A percentile compares a stretch with the other conserved stretches of the same genome.
phyloP scores from a whole-genome alignment of 1,140 invertebrate genomes.

The Anthonomus grandis region DNA sequence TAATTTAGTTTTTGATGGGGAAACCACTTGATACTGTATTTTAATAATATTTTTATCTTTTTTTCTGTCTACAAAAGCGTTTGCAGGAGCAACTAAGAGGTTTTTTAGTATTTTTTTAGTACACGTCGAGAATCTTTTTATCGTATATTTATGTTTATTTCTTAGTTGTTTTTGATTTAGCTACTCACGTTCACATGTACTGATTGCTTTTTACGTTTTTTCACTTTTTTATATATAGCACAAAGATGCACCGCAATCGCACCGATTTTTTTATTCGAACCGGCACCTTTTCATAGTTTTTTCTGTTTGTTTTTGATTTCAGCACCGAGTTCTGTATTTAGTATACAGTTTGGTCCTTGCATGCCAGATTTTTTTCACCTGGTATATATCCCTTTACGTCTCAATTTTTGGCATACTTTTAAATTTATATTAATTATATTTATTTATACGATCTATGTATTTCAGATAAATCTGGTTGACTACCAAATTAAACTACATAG shows the following conservation, averaged over 20 bases:
- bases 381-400: no score
- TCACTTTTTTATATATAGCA: no score
- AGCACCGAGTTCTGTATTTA: no score
- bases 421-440: no score
- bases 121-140: constrained; percentile 19
- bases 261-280: constrained; percentile 52
- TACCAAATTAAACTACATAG: no score
- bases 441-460: no score
- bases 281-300: constrained; percentile 63
- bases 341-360: constrained; percentile 19
- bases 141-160: constrained; percentile 37
- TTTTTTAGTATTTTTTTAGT: constrained; percentile 38
- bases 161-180: constrained; percentile 49
- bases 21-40: constrained; percentile 10
- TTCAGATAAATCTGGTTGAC: no score
- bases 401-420: no score
- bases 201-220: constrained; percentile 59
- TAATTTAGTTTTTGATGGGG: constrained; percentile 27
- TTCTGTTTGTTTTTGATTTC: no score
- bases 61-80: constrained; percentile 51
- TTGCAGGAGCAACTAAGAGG: constrained; percentile 46
- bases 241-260: constrained; percentile 61
- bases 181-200: constrained; percentile 67
- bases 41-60: constrained; percentile 21
- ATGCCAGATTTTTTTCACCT: no score